phyloP scores from a whole-genome alignment of 2,888 invertebrate species.

The Plagiodera versicolora region DNA sequence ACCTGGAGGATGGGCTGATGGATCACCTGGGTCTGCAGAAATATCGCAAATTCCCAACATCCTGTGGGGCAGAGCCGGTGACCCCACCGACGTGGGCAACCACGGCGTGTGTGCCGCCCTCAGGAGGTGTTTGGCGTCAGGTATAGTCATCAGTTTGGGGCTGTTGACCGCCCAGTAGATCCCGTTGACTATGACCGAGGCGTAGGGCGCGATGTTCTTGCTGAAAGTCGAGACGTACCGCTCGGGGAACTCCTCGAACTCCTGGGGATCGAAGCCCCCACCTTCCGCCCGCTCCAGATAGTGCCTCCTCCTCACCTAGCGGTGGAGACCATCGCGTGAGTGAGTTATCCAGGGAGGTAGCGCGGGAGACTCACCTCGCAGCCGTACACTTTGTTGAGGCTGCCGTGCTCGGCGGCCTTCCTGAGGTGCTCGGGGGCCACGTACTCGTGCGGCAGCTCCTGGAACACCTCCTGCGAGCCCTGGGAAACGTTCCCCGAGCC shows the following conservation, averaged over 20 bases:
- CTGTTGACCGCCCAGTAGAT: conserved; percentile 99
- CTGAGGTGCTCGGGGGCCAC: conserved; percentile 93
- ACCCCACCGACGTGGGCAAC: conserved; percentile 86
- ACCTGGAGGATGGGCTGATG: no score
- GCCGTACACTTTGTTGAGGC: conserved; percentile 93
- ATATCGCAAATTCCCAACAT: conserved; percentile 98
- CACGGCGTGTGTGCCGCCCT: conserved; percentile 89
- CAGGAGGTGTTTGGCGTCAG: conserved; percentile 94
- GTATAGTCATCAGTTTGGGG: conserved; percentile 93
- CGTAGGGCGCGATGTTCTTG: conserved; percentile 96
- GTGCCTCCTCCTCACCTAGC: conserved; percentile 73
- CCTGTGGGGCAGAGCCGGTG: conserved; percentile 85
- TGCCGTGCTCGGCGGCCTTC: conserved; percentile 96
- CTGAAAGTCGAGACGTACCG: conserved; percentile 94
- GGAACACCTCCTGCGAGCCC: conserved; percentile 88
- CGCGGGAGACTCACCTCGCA: conserved; percentile 74
- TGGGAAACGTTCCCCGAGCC: conserved; percentile 98
- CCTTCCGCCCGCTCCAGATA: conserved; percentile 92
- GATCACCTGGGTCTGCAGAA: conserved; percentile 87
- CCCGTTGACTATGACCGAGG: conserved; percentile 95
- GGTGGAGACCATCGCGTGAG: no score
- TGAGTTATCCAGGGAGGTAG: no score
- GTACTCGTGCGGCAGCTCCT: conserved; percentile 96
- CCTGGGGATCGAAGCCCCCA: conserved; percentile 83
- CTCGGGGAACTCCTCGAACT: conserved; percentile 92